Conservation (phyloP, 2,888 invertebrate species). For the Eudasyphora cyanicolor region DNA sequence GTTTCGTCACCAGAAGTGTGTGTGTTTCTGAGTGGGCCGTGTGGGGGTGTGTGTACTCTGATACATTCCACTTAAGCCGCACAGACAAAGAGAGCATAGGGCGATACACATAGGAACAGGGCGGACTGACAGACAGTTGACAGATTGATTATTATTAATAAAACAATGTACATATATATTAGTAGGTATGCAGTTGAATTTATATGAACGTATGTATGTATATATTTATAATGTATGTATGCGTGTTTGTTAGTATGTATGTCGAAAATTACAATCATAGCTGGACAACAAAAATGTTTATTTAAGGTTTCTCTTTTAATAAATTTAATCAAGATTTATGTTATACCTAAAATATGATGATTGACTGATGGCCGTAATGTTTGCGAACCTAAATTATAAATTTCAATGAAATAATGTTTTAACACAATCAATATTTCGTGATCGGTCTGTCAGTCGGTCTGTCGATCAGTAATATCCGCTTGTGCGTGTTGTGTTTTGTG, state of each 20-base stretch:
- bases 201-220: neutral
- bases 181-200: neutral
- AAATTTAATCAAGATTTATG: conserved; percentile 27
- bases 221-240: neutral
- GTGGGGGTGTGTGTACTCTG: neutral
- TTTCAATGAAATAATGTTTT: conserved; percentile 13
- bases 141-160: neutral
- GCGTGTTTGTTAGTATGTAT: neutral
- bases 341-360: conserved; percentile 58
- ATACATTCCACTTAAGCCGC: neutral
- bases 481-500: neutral
- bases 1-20: too few relatives aligned
- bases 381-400: conserved; percentile 33
- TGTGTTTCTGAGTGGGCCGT: too few relatives aligned
- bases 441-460: neutral
- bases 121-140: neutral
- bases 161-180: neutral
- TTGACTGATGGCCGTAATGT: conserved; percentile 53
- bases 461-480: neutral
- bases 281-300: conserved; percentile 55
- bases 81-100: neutral
- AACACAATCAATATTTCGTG: neutral
- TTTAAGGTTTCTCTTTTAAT: conserved; percentile 22
- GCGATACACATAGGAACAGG: neutral
- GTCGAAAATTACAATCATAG: conserved; percentile 53